Base-by-base conservation (phyloP, 2,888 invertebrate species). In the Melieria picta region DNA sequence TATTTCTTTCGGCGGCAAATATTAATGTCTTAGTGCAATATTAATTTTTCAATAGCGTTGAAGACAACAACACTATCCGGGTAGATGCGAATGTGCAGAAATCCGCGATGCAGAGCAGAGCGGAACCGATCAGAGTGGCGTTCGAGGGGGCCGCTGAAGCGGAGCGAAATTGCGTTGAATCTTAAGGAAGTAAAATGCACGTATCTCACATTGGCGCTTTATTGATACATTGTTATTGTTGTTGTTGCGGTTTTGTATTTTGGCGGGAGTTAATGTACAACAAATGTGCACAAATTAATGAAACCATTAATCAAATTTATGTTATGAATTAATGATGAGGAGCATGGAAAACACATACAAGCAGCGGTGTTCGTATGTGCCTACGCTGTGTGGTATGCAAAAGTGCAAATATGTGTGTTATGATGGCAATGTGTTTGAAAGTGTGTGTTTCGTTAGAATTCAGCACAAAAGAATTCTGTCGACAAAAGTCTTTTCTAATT, bases 231-330 rank as follows among this genome's bases (percentile, higher is more conserved):
- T 57, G 3, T 63, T 42, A 62, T 69, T 46, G 4, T 42, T 13
- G 10, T 55, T 52, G 30, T 62, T 62, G 7, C 55, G 52, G 42
- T n/a, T 45, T 3, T 10, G 55, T 52, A 68, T 62, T 69, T 69
- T 56, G 56, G 56, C 69, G 56, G 48, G 47, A 69, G 47, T 48
- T 69, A 43, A 69, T 56, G 30, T 50, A 60, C 58, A 65, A 65
- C 64, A 70, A 70, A 70, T 70, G 50, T 70, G 65, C 43, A 45
- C 64, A 70, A 70, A 70, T 65, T 70, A 70, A 65, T 58, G 47
- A 65, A 70, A 65, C 52, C 65, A 70, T 70, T 70, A 70, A 70
- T 70, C 70, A 70, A 58, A 60, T 50, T 50, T 10, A 50, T 50
- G 50, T 50, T 50, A 50, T 50, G 11, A 50, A 50, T 50, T 50